These are phyloP conservation scores for Tromatobia lineatoria DNA, from an alignment of 2,888 invertebrate species.

Conservation along the genomic window DNA sequence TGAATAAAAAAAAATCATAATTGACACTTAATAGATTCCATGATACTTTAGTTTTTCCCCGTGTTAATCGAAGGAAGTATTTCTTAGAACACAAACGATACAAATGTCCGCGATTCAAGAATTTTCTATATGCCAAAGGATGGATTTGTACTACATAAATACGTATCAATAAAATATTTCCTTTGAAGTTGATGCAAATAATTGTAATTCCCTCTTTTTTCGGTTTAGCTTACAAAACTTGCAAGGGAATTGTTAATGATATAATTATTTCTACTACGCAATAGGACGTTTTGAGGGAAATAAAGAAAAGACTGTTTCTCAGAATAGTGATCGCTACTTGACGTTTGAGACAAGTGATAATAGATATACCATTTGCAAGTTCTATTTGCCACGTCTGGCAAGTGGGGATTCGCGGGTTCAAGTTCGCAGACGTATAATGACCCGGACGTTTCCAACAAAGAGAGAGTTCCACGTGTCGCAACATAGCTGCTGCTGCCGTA, in stretches of 20 bases:
- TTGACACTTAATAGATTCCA: too few species aligned
- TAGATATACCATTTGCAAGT: background rate
- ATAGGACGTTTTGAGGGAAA: background rate
- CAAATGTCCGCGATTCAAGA: too few species aligned
- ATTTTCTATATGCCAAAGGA: too few species aligned
- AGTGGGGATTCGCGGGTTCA: slow-evolving; percentile 27
- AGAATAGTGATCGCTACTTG: background rate
- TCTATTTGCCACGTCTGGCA: background rate
- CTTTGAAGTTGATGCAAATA: too few species aligned
- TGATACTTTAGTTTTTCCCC: background rate
- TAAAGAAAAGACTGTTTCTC: background rate
- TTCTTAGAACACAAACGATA: too few species aligned
- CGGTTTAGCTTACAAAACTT: background rate
- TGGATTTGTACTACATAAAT: too few species aligned
- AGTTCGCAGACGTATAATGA: slow-evolving; percentile 49
- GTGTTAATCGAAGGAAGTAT: too few species aligned
- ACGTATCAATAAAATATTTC: too few species aligned
- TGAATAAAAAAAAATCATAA: too few species aligned
- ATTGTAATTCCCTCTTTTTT: slow-evolving; percentile 11
- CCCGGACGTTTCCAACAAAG: slow-evolving; percentile 41
- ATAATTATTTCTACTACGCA: background rate
- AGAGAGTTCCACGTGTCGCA: slow-evolving; percentile 57
- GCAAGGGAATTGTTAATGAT: slow-evolving; percentile 7
- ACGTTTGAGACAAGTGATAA: background rate
- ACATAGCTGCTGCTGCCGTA: slow-evolving; percentile 27